These are phyloP conservation scores for Oryctes rhinoceros DNA, from an alignment of 1,140 invertebrate species.

Conservation along the genomic window DNA sequence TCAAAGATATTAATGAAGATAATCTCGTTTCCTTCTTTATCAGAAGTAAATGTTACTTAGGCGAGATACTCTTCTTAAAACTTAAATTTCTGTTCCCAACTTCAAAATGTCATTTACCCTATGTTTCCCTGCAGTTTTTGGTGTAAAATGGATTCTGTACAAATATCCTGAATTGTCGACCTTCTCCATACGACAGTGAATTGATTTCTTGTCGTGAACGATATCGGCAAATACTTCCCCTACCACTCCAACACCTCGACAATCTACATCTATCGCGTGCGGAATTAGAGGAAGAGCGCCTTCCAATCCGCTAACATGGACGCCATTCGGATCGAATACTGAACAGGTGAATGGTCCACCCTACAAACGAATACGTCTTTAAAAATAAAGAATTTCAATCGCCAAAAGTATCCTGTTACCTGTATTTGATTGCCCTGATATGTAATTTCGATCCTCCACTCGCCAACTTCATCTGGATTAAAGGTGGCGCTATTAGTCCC, in stretches of 20 bases:
- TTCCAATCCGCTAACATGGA: slow-evolving; percentile 78
- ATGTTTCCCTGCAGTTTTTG: slow-evolving; percentile 90
- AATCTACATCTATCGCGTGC: slow-evolving; percentile 78
- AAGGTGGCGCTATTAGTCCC: slow-evolving; percentile 93
- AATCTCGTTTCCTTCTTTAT: too few species aligned
- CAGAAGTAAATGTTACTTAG: too few species aligned
- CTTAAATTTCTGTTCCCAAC: too few species aligned
- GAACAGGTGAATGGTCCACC: slow-evolving; percentile 97
- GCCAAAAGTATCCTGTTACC: slow-evolving; percentile 52
- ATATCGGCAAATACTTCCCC: slow-evolving; percentile 91
- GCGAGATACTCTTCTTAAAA: too few species aligned
- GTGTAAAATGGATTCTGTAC: slow-evolving; percentile 89
- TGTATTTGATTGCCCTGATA: slow-evolving; percentile 96
- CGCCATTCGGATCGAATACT: slow-evolving; percentile 93
- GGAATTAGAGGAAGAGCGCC: slow-evolving; percentile 79
- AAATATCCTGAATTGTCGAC: slow-evolving; percentile 74
- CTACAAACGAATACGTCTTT: slow-evolving; percentile 50
- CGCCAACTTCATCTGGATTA: slow-evolving; percentile 94
- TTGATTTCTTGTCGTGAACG: slow-evolving; percentile 81
- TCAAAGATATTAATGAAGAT: too few species aligned
- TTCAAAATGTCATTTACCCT: slow-evolving; percentile 62
- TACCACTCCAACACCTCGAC: slow-evolving; percentile 82
- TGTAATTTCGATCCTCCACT: slow-evolving; percentile 95
- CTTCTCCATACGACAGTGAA: slow-evolving; percentile 86
- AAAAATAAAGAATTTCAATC: neutral